phyloP scores from a whole-genome alignment of 1,140 invertebrate genomes.

The Maconellicoccus hirsutus region DNA sequence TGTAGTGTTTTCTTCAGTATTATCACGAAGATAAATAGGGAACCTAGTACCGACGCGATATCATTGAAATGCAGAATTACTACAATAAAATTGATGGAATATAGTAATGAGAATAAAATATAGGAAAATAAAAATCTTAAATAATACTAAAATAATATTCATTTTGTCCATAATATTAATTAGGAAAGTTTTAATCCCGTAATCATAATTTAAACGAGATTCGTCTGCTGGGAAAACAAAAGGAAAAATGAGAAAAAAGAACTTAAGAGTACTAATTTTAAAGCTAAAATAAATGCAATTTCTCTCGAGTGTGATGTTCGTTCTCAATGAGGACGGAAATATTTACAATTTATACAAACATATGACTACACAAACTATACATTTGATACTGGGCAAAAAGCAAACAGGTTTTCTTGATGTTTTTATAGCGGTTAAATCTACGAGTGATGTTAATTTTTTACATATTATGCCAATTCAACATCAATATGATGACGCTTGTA shows the following conservation, averaged over 20 bases:
- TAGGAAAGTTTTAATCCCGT: not conserved
- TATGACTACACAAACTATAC: constrained; percentile 5
- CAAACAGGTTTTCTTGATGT: not conserved
- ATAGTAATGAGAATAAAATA: not conserved
- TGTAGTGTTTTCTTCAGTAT: too few relatives aligned
- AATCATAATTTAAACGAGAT: not conserved
- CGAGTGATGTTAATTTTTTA: not conserved
- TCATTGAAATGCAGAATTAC: too few relatives aligned
- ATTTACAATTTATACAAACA: not conserved
- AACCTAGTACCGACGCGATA: too few relatives aligned
- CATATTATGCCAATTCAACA: not conserved
- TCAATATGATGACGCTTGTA: not conserved
- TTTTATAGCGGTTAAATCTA: not conserved
- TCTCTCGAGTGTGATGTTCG: not conserved
- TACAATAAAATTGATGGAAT: too few relatives aligned
- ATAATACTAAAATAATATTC: not conserved
- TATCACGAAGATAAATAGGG: too few relatives aligned
- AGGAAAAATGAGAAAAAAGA: not conserved
- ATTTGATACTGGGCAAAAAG: not conserved
- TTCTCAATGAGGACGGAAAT: constrained; percentile 2
- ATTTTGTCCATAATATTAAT: not conserved
- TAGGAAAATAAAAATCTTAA: not conserved
- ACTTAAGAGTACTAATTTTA: not conserved
- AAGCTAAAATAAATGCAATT: not conserved
- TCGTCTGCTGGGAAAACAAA: not conserved